These are phyloP conservation scores for Bombus vancouverensis DNA, from an alignment of 1,140 invertebrate genomes.

Conservation along the genomic window DNA sequence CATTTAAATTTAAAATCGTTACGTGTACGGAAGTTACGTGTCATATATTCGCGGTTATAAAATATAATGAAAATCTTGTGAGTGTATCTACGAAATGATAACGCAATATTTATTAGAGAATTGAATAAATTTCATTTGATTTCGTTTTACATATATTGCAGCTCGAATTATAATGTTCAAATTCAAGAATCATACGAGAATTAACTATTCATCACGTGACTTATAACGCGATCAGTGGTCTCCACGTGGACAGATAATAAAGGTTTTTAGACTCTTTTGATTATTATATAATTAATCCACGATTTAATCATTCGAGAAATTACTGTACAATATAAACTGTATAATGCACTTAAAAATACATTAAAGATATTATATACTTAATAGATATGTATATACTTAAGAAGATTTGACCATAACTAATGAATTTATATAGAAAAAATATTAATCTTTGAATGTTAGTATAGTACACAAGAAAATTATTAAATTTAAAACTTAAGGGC, in stretches of 20 bases:
- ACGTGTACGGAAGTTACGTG: background rate
- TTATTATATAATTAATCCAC: slow-evolving; percentile 23
- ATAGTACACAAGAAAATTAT: no score
- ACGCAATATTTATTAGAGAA: background rate
- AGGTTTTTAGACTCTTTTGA: slow-evolving; percentile 27
- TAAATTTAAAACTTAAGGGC: no score
- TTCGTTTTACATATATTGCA: background rate
- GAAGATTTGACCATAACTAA: background rate
- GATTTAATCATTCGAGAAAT: background rate
- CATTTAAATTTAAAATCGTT: background rate
- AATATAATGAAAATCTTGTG: background rate
- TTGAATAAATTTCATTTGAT: no score
- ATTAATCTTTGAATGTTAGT: background rate
- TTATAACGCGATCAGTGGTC: slow-evolving; percentile 19
- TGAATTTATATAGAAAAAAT: background rate
- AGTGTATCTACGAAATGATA: background rate
- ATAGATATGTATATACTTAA: background rate
- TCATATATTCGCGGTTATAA: background rate
- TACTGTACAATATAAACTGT: no score
- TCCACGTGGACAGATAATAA: slow-evolving; percentile 47
- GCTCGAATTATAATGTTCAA: background rate
- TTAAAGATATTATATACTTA: no score
- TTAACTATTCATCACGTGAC: slow-evolving; percentile 42
- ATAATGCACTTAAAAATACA: no score
- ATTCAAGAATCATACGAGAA: slow-evolving; percentile 27